Percentiles rank a stretch among this genome's conserved stretches.
Conservation (phyloP, 53 echinoderm and acorn worm genomes). For the Hippasteria phrygiana region DNA sequence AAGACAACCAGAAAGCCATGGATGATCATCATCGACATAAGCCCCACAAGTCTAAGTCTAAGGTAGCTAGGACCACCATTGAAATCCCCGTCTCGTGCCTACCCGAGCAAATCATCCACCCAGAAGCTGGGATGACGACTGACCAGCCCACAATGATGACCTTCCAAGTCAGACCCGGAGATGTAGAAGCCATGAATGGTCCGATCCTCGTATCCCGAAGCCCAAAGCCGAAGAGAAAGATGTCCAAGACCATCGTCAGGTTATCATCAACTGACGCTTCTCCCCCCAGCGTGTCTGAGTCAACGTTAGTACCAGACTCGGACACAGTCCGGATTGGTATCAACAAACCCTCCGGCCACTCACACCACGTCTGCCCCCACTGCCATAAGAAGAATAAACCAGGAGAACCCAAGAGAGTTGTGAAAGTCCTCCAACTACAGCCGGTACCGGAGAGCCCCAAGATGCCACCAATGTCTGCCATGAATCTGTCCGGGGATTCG, state of each 20-base stretch:
- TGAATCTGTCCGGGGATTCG: conserved; percentile 7
- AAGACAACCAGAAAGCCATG: not conserved
- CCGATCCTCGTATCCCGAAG: conserved; percentile 76
- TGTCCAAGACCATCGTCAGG: conserved; percentile 67
- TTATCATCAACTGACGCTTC: conserved; percentile 61
- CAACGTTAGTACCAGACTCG: conserved; percentile 48
- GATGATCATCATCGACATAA: conserved; percentile 11
- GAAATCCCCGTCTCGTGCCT: conserved; percentile 60
- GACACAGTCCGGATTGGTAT: not conserved
- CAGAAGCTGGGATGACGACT: not conserved
- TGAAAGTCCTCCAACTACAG: conserved; percentile 66
- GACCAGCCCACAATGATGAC: conserved; percentile 71
- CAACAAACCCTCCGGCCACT: conserved; percentile 27
- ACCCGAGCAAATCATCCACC: conserved; percentile 40
- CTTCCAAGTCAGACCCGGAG: conserved; percentile 74
- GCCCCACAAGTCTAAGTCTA: conserved; percentile 27
- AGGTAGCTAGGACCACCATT: conserved; percentile 44
- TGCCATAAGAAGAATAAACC: conserved; percentile 63
- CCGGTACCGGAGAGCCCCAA: conserved; percentile 58
- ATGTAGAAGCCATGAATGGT: conserved; percentile 67
- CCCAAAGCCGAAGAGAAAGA: conserved; percentile 57
- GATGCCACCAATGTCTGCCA: conserved; percentile 9
- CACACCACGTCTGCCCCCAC: conserved; percentile 64
- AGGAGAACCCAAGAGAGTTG: conserved; percentile 54
- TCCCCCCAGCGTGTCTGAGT: conserved; percentile 62